These are phyloP conservation scores for Rafetus swinhoei DNA, from an alignment of 2,113 vertebrate genomes.

Conservation along the genomic window DNA sequence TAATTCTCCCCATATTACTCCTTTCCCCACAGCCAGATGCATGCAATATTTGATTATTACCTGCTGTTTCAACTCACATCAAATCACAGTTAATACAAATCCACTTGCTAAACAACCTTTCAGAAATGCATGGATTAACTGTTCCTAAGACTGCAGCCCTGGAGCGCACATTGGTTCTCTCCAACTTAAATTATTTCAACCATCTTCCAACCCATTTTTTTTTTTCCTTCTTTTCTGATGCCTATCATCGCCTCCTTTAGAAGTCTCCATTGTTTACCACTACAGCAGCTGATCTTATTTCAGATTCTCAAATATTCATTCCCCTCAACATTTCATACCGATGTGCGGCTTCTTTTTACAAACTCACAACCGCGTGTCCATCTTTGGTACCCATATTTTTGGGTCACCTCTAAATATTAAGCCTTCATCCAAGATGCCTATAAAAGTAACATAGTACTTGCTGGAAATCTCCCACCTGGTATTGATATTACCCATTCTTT, in stretches of 20 bases:
- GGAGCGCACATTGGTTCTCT: background rate
- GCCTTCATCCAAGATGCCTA: background rate
- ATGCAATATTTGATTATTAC: background rate
- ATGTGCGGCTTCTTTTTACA: constrained; percentile 28
- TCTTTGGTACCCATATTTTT: background rate
- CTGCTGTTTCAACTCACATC: background rate
- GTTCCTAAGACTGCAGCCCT: background rate
- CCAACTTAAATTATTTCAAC: background rate
- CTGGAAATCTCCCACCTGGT: background rate
- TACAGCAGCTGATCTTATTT: constrained; percentile 44
- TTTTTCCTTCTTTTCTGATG: background rate
- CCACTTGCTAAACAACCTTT: background rate
- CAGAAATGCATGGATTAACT: background rate
- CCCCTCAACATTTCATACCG: constrained; percentile 34
- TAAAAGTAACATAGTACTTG: background rate
- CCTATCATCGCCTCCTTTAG: background rate
- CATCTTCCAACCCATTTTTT: background rate
- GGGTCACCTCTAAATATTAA: background rate
- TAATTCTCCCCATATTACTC: background rate
- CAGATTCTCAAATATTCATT: constrained; percentile 50
- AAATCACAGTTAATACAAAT: background rate
- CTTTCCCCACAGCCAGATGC: background rate
- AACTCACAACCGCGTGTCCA: background rate
- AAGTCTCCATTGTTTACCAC: background rate
- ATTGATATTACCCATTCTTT: constrained; percentile 15